Conservation (phyloP, 2,888 invertebrate species). For the Malthinus flaveolus region DNA sequence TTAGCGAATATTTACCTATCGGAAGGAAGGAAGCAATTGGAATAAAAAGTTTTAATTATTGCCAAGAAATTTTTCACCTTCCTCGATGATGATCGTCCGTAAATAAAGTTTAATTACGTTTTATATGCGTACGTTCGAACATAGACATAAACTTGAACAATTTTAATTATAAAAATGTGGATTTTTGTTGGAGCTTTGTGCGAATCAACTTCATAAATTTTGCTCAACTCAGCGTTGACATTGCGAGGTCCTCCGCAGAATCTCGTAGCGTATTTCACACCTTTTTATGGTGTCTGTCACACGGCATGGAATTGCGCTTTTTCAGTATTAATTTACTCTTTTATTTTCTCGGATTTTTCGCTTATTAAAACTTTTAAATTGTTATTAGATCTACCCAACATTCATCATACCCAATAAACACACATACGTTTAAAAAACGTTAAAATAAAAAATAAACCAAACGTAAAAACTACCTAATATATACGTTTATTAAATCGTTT, state of each 20-base stretch:
- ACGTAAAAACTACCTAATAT: too few species aligned
- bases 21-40: neutral
- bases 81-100: too few species aligned
- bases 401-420: too few species aligned
- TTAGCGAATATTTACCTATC: neutral
- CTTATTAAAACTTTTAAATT: neutral
- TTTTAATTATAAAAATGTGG: slow-evolving; percentile 30
- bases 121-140: too few species aligned
- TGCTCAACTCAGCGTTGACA: slow-evolving; percentile 34
- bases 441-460: too few species aligned
- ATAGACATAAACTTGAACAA: neutral
- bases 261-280: slow-evolving; percentile 29
- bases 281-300: slow-evolving; percentile 29
- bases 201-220: slow-evolving; percentile 45
- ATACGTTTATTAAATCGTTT: too few species aligned
- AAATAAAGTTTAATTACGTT: too few species aligned
- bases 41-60: too few species aligned
- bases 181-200: slow-evolving; percentile 30
- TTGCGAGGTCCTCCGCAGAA: slow-evolving; percentile 25
- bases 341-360: slow-evolving; percentile 1
- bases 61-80: too few species aligned
- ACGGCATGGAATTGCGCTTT: slow-evolving; percentile 29
- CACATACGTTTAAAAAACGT: too few species aligned
- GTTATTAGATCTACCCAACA: neutral
- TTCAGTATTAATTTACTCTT: slow-evolving; percentile 19